Conservation (phyloP, 2,888 invertebrate species). For the Lucinisca nassula region DNA sequence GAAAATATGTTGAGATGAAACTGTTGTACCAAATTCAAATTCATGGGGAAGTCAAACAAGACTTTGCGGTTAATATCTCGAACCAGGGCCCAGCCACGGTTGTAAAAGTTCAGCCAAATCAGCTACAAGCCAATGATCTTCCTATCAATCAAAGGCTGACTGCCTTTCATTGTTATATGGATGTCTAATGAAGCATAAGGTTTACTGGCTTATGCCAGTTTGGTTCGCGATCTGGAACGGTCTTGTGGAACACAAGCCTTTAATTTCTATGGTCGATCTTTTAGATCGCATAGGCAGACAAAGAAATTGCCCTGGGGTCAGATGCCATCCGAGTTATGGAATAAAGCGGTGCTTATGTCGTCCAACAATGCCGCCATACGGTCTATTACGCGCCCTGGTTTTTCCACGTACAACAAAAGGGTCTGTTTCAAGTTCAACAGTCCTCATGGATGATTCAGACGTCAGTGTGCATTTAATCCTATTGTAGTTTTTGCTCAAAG, state of each 20-base stretch:
- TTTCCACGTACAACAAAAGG: not conserved
- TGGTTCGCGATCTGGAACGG: not conserved
- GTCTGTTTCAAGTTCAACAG: not conserved
- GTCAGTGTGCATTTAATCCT: not conserved
- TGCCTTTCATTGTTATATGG: constrained; percentile 14
- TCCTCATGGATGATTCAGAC: not conserved
- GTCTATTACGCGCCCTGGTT: not conserved
- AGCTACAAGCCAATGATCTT: not conserved
- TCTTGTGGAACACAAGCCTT: not conserved
- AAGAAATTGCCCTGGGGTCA: not conserved
- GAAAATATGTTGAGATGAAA: not conserved
- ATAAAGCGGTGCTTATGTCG: not conserved
- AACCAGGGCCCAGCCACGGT: not conserved
- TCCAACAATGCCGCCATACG: not conserved
- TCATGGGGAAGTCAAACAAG: not conserved
- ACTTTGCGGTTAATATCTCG: not conserved
- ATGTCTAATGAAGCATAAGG: not conserved
- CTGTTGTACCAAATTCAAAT: not conserved
- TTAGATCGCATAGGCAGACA: not conserved
- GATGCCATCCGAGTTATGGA: not conserved
- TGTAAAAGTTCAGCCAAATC: not conserved
- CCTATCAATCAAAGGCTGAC: not conserved
- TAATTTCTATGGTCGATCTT: not conserved
- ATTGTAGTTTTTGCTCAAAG: constrained; percentile 1
- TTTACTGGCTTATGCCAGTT: not conserved